Evolutionary conservation across 2,113 vertebrate genomes (phyloP).

Genomic region (Coracopsis vasa): DNA sequence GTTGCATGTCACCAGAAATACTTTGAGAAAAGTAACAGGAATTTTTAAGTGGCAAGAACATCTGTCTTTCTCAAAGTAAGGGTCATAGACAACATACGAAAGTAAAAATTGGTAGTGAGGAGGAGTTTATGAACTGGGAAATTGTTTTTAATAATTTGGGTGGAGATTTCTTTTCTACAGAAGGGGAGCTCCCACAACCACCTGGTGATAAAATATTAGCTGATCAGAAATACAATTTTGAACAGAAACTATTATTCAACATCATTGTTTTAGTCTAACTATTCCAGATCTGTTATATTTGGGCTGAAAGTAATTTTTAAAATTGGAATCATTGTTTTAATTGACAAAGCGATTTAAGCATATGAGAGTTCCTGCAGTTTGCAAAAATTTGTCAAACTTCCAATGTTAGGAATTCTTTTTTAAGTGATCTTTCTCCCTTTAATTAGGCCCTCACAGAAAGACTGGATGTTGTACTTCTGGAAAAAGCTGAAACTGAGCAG

Average conservation of each 20-base stretch:
- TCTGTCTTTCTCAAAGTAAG: neutral
- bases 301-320: neutral
- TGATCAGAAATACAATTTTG: neutral
- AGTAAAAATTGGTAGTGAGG: neutral
- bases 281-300: neutral
- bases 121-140: neutral
- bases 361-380: neutral
- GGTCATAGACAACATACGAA: neutral
- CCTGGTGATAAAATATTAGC: neutral
- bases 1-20: neutral
- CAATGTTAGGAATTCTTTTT: neutral
- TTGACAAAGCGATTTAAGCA: neutral
- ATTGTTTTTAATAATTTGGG: neutral
- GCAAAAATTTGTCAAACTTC: neutral
- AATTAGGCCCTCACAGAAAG: conserved; percentile 89
- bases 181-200: neutral
- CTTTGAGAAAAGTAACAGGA: neutral
- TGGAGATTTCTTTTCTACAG: neutral
- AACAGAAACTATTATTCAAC: neutral
- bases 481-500: conserved; percentile 95
- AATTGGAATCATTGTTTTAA: neutral
- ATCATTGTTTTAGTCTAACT: neutral
- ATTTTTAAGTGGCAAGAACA: neutral
- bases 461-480: conserved; percentile 86
- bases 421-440: neutral